phyloP scores from a whole-genome alignment of 1,140 invertebrate species.

The Drosophila hydei region DNA sequence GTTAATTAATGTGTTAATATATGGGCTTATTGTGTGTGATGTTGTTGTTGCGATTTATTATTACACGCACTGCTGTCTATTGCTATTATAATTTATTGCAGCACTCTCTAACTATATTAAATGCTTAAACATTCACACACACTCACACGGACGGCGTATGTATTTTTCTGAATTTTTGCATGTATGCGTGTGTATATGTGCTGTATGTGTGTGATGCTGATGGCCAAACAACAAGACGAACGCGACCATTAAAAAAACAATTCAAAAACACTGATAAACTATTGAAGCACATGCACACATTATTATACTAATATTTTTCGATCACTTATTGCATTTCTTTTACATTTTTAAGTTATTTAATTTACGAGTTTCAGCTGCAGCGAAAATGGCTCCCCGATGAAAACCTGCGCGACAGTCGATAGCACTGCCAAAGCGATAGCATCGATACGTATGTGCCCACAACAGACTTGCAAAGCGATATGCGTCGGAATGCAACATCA shows the following conservation, averaged over 20 bases:
- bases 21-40: constrained; percentile 22
- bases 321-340: constrained; percentile 50
- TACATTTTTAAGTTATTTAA: constrained; percentile 73
- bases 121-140: constrained; percentile 51
- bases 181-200: constrained; percentile 43
- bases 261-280: constrained; percentile 50
- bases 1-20: constrained; percentile 50
- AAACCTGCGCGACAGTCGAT: constrained; percentile 52
- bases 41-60: constrained; percentile 21
- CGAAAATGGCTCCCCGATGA: constrained; percentile 59
- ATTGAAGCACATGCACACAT: constrained; percentile 50
- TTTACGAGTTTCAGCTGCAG: constrained; percentile 58
- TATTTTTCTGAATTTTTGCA: constrained; percentile 61
- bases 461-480: constrained; percentile 2
- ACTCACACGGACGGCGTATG: constrained; percentile 46
- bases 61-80: constrained; percentile 17
- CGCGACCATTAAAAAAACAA: constrained; percentile 38
- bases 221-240: constrained; percentile 60
- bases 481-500: background rate
- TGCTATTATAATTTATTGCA: constrained; percentile 36
- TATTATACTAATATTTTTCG: constrained; percentile 43
- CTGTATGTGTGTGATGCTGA: constrained; percentile 63
- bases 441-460: background rate
- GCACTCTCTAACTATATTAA: constrained; percentile 65
- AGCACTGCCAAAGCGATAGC: constrained; percentile 33